Evolutionary conservation across 2,888 invertebrate genomes (phyloP).

Genomic region (Pardosa pseudoannulata): DNA sequence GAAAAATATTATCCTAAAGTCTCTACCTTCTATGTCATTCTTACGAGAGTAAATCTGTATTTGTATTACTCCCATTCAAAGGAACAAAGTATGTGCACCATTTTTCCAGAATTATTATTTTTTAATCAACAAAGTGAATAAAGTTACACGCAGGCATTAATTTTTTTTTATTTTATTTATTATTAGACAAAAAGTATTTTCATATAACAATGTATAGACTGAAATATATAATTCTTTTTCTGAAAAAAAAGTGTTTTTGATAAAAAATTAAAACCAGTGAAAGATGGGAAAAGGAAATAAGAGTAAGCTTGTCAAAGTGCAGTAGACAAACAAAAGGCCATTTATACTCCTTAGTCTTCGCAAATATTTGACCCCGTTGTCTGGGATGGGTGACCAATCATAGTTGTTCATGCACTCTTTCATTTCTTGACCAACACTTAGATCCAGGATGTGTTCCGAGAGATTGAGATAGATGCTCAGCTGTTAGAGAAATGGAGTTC

Average conservation of each 20-base stretch:
- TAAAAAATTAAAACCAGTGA: neutral
- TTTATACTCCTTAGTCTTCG: conserved; percentile 2
- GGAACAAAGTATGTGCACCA: too few relatives aligned
- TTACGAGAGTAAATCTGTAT: too few relatives aligned
- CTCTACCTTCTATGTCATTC: too few relatives aligned
- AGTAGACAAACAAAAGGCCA: conserved; percentile 13
- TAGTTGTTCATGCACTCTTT: neutral
- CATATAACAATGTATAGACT: too few relatives aligned
- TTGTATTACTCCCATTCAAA: too few relatives aligned
- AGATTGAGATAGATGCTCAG: conserved; percentile 1
- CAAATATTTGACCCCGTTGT: conserved; percentile 4
- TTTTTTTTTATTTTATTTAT: too few relatives aligned
- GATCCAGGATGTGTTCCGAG: neutral
- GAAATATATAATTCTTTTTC: too few relatives aligned
- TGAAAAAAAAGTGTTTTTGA: neutral
- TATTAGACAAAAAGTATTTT: too few relatives aligned
- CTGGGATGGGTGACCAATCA: conserved; percentile 10
- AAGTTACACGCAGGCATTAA: too few relatives aligned
- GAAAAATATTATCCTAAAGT: too few relatives aligned
- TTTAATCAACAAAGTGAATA: too few relatives aligned
- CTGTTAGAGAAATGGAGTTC: conserved; percentile 7
- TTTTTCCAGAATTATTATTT: too few relatives aligned
- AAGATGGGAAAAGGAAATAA: conserved; percentile 4
- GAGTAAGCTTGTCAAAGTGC: conserved; percentile 7
- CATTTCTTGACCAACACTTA: conserved; percentile 10